Base-by-base conservation (phyloP, 1,140 invertebrate species). In the Pogonomyrmex californicus region DNA sequence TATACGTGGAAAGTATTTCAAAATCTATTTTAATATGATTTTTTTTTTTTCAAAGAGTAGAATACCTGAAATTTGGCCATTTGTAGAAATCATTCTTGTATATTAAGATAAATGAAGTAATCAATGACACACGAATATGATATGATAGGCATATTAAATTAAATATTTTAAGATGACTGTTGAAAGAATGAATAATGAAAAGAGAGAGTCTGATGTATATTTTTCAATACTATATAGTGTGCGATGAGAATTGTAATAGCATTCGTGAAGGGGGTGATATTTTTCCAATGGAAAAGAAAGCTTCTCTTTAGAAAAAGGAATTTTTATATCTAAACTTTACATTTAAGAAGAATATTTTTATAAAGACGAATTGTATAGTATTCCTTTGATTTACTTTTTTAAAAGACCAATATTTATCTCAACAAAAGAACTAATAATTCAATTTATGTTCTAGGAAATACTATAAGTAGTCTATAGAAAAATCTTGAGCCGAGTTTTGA, bases 61-160 rank as follows among this genome's bases (percentile, higher is more conserved):
- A 33, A 68, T 66, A 66, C 49, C 38, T 51, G 36, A 54, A 81
- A 7, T 54, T 70, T 81, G n/a, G 4, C 63, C 47, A 70, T 51
- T 49, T 79, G 54, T 68, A 38, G 23, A 41, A 68, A 70, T 81
- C 77, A 56, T 41, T 68, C n/a, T 41, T 70, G 47, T 68, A 60
- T 58, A 85, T 89, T 88, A 73, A 89, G 73, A 49, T 30, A 65
- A 85, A 73, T 87, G 17, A 78, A 62, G 65, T 70, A 81, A 81
- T 70, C 49, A 12, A 44, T 79, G 49, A 68, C 38, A 51, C 38
- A 77, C 44, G 12, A 10, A 68, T 68, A 68, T 68, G 63, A 66
- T 23, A 75, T 54, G 49, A 73, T 75, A 75, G 38, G 60, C 14
- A 49, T 58, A 75, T 60, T 60, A 58, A 82, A 17, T 4, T 82